Percentiles rank a stretch among this genome's conserved stretches.
phyloP scores from a whole-genome alignment of 2,888 invertebrate species.

The Thereva nobilitata region DNA sequence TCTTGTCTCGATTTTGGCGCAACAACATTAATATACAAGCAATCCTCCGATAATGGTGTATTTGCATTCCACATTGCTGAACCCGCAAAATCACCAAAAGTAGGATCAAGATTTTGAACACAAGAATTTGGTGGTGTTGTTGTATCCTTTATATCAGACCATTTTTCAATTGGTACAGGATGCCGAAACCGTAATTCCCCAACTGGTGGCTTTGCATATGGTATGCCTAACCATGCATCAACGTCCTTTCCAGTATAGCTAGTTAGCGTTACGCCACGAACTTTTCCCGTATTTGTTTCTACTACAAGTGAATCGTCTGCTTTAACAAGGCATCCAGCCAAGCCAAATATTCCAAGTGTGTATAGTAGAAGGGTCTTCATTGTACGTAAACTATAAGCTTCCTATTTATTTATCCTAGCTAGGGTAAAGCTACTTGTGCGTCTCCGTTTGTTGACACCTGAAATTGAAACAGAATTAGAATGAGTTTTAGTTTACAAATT shows the following conservation, averaged over 20 bases:
- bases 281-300: conserved; percentile 75
- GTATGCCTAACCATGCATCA: conserved; percentile 83
- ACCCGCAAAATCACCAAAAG: conserved; percentile 87
- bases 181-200: conserved; percentile 83
- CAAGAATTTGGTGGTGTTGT: conserved; percentile 86
- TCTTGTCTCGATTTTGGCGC: conserved; percentile 80
- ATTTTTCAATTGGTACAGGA: conserved; percentile 80
- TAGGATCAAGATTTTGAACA: conserved; percentile 86
- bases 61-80: conserved; percentile 96
- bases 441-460: background rate
- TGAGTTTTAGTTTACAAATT: too few species aligned
- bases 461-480: background rate
- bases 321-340: conserved; percentile 39
- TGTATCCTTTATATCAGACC: conserved; percentile 79
- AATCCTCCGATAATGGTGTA: conserved; percentile 89
- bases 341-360: conserved; percentile 41
- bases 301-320: conserved; percentile 73
- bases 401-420: conserved; percentile 38
- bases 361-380: conserved; percentile 42
- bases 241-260: conserved; percentile 78
- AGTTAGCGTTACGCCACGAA: conserved; percentile 74
- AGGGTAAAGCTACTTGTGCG: conserved; percentile 3
- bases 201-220: conserved; percentile 79
- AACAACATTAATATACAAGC: conserved; percentile 92
- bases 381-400: conserved; percentile 37